Evolutionary conservation across 2,797 vertebrate genomes (phyloP).

Genomic region (Avahi laniger): DNA sequence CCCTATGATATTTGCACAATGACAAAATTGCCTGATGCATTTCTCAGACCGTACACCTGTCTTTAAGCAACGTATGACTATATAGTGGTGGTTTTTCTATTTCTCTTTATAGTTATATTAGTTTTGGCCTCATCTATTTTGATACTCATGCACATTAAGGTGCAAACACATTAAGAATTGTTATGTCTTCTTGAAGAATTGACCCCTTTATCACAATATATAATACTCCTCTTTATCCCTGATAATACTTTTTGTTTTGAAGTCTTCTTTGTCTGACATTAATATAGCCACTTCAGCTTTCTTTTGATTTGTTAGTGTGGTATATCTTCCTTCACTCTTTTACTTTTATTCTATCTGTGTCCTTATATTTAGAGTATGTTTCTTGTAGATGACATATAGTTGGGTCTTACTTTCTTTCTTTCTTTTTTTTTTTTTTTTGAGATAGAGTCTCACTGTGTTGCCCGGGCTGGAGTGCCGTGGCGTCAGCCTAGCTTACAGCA

Average conservation of each 20-base stretch:
- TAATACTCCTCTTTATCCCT: not conserved
- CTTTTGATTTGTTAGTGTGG: not conserved
- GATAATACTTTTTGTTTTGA: not conserved
- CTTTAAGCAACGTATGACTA: not conserved
- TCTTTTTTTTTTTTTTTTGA: too few species aligned
- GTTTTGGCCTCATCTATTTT: not conserved
- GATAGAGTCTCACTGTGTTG: too few species aligned
- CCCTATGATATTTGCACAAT: not conserved
- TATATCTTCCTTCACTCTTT: not conserved
- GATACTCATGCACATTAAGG: not conserved
- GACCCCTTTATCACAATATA: not conserved
- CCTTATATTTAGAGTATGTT: not conserved
- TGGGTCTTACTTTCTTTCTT: not conserved
- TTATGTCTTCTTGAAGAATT: not conserved
- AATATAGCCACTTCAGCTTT: not conserved
- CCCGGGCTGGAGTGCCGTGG: too few species aligned
- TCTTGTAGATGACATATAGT: not conserved
- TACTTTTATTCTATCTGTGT: not conserved
- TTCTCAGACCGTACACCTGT: not conserved
- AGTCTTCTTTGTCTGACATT: not conserved
- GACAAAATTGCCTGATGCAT: not conserved
- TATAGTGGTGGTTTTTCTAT: not conserved
- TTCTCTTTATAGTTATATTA: not conserved
- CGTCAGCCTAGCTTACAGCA: too few species aligned
- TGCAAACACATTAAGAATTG: not conserved